phyloP scores from a whole-genome alignment of 35 echinoderm and acorn worm genomes.

The Ophioderma brevispina region DNA sequence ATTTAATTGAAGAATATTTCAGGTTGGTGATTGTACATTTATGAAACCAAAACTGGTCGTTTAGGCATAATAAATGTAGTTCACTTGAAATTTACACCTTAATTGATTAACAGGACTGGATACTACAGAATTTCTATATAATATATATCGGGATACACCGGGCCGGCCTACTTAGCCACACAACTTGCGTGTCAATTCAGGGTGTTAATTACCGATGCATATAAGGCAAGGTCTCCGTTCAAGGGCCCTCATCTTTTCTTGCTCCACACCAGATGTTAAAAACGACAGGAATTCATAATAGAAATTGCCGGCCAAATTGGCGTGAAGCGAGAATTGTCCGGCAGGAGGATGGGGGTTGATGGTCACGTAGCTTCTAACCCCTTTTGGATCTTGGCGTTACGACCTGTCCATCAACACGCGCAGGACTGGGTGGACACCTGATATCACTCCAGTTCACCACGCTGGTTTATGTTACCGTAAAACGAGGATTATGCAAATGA shows the following conservation, averaged over 20 bases:
- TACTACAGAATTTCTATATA: too few relatives aligned
- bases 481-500: too few relatives aligned
- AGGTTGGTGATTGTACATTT: neutral
- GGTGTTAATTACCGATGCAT: neutral
- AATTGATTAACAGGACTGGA: neutral
- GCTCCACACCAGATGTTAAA: too few relatives aligned
- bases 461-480: too few relatives aligned
- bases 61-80: neutral
- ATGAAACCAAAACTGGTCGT: neutral
- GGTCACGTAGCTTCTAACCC: neutral
- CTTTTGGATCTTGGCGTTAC: neutral
- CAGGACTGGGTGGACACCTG: neutral
- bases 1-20: neutral
- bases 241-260: too few relatives aligned
- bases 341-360: neutral
- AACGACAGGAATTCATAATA: too few relatives aligned
- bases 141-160: too few relatives aligned
- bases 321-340: neutral
- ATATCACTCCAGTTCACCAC: neutral
- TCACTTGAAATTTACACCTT: neutral
- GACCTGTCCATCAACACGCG: neutral
- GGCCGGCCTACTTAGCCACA: neutral
- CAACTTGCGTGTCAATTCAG: neutral
- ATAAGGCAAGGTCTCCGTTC: too few relatives aligned
- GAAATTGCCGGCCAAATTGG: neutral